Evolutionary conservation across 2,888 invertebrate genomes (phyloP).

Genomic region (Chouioia cunea): DNA sequence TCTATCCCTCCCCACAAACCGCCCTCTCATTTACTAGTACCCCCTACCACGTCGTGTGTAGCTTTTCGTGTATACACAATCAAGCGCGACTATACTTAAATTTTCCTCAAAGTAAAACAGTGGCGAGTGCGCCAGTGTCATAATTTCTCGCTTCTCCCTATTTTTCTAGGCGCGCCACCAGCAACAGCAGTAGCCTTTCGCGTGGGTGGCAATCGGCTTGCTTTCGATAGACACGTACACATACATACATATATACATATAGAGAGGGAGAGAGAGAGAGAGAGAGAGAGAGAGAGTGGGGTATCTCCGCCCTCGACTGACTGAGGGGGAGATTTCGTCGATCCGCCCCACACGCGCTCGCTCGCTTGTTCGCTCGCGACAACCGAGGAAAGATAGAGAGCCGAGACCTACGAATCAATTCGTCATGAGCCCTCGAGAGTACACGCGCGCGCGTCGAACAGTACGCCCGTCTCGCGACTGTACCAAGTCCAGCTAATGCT

Average conservation of each 20-base stretch:
- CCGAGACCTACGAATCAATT: conserved; percentile 55
- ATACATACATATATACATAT: too few relatives aligned
- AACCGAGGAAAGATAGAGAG: conserved; percentile 48
- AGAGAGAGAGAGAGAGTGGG: conserved; percentile 44
- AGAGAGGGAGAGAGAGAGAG: background rate
- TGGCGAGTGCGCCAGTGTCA: conserved; percentile 55
- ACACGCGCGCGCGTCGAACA: conserved; percentile 45
- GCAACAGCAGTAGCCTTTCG: conserved; percentile 45
- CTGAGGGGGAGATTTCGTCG: conserved; percentile 28
- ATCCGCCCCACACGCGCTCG: conserved; percentile 50
- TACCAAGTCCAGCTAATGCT: too few relatives aligned
- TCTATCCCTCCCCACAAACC: too few relatives aligned
- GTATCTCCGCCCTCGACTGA: conserved; percentile 53
- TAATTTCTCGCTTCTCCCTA: conserved; percentile 62
- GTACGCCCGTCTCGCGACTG: too few relatives aligned
- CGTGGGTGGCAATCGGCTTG: background rate
- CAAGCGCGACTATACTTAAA: conserved; percentile 34
- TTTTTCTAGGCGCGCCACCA: conserved; percentile 60
- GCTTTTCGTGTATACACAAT: conserved; percentile 31
- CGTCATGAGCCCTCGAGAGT: conserved; percentile 51
- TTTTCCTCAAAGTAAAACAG: conserved; percentile 60
- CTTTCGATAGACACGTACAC: too few relatives aligned
- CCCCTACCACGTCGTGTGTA: too few relatives aligned
- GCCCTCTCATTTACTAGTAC: background rate
- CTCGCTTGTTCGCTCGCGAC: too few relatives aligned